Percentiles rank a stretch among this genome's conserved stretches.
phyloP scores from a whole-genome alignment of 1,140 invertebrate species.

The Zaprionus gabonicus region DNA sequence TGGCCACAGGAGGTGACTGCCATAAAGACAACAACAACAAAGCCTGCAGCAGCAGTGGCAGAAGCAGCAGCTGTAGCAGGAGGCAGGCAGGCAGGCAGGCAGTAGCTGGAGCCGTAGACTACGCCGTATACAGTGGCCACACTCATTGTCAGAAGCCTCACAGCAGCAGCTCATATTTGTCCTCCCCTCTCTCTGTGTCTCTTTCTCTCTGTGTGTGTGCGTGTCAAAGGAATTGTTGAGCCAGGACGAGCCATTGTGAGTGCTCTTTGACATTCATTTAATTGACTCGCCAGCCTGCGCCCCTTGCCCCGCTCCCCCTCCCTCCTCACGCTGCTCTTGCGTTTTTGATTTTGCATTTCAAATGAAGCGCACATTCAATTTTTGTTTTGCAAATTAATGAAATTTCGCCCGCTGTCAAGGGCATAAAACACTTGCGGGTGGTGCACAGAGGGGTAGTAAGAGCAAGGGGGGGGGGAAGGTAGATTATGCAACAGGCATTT shows the following conservation, averaged over 20 bases:
- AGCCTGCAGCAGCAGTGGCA: not conserved
- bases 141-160: constrained; percentile 33
- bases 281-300: constrained; percentile 59
- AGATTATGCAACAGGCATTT: constrained; percentile 42
- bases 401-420: constrained; percentile 38
- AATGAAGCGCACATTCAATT: constrained; percentile 70
- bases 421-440: constrained; percentile 2
- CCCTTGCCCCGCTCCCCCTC: not conserved
- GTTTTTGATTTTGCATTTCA: constrained; percentile 72
- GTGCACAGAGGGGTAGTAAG: not conserved
- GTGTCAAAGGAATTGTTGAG: constrained; percentile 76
- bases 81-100: constrained; percentile 10
- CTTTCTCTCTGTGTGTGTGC: constrained; percentile 40
- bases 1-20: constrained; percentile 66
- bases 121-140: constrained; percentile 41
- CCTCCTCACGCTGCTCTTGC: not conserved
- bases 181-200: constrained; percentile 6
- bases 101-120: not conserved
- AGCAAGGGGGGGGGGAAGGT: too few relatives aligned
- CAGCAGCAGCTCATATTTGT: constrained; percentile 37
- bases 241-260: constrained; percentile 48
- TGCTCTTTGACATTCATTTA: constrained; percentile 82
- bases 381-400: constrained; percentile 66
- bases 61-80: not conserved
- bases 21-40: constrained; percentile 57